These are phyloP conservation scores for Salarias fasciatus DNA, from an alignment of 2,797 vertebrate species.

Conservation along the genomic window DNA sequence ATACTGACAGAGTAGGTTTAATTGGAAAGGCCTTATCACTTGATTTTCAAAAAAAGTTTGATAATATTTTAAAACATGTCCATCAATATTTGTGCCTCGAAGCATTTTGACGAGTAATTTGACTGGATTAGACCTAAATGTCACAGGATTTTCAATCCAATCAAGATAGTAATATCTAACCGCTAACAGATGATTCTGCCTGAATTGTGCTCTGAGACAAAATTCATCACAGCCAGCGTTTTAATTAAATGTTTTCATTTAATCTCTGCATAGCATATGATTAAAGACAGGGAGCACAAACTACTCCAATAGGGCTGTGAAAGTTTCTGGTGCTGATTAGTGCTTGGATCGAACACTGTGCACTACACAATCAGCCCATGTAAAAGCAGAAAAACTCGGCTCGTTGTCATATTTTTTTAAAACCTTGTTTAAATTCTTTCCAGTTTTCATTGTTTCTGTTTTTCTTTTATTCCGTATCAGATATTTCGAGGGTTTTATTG, in stretches of 20 bases:
- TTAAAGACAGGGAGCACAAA: not conserved
- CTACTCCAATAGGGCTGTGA: not conserved
- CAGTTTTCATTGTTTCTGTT: not conserved
- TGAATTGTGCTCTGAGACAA: not conserved
- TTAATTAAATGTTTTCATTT: not conserved
- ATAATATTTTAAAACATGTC: not conserved
- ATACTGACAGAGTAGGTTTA: not conserved
- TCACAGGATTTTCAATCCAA: not conserved
- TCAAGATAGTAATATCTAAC: not conserved
- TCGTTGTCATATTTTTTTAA: not conserved
- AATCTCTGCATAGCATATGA: not conserved
- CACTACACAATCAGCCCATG: not conserved
- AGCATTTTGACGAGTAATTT: not conserved
- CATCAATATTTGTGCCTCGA: not conserved
- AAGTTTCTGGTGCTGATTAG: not conserved
- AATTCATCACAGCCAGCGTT: too few relatives aligned
- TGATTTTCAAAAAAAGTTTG: not conserved
- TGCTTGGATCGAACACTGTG: not conserved
- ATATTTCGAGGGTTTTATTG: not conserved
- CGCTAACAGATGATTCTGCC: not conserved
- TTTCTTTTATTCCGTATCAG: not conserved
- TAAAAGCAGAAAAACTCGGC: not conserved
- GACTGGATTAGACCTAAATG: constrained; percentile 2
- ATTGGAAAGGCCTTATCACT: not conserved
- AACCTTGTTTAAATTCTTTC: not conserved